Conservation (phyloP, 2,888 invertebrate species). For the Aphidoletes aphidimyza region DNA sequence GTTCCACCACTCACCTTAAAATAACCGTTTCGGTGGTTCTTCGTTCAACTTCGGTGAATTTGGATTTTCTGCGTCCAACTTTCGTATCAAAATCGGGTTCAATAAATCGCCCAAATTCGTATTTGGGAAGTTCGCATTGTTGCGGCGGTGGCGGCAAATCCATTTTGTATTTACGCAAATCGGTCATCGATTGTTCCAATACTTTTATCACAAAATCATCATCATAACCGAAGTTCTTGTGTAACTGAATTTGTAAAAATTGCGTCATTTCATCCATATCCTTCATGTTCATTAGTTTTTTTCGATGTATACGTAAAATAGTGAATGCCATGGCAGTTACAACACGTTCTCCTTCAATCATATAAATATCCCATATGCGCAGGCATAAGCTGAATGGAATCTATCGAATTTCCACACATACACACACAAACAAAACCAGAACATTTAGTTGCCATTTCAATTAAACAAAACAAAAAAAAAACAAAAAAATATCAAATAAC, state of each 20-base stretch:
- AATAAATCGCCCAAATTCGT: slow-evolving; percentile 82
- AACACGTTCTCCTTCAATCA: slow-evolving; percentile 90
- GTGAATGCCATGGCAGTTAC: slow-evolving; percentile 93
- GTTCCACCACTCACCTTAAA: slow-evolving; percentile 63
- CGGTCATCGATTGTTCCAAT: slow-evolving; percentile 83
- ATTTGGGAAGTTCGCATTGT: slow-evolving; percentile 79
- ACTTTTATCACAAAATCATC: slow-evolving; percentile 86
- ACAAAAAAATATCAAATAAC: slow-evolving; percentile 59
- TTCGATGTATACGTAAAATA: slow-evolving; percentile 88
- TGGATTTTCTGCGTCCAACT: slow-evolving; percentile 74
- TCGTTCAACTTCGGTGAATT: slow-evolving; percentile 79
- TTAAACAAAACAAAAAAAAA: background rate
- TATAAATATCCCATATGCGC: slow-evolving; percentile 94
- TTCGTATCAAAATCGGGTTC: slow-evolving; percentile 80
- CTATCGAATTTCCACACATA: slow-evolving; percentile 60
- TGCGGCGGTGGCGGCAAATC: slow-evolving; percentile 81
- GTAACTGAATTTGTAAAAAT: slow-evolving; percentile 79
- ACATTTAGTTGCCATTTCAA: background rate
- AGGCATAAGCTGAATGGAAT: slow-evolving; percentile 89
- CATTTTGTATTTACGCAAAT: slow-evolving; percentile 81
- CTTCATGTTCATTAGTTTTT: slow-evolving; percentile 76
- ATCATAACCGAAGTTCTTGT: slow-evolving; percentile 86
- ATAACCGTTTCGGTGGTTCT: slow-evolving; percentile 77
- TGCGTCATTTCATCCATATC: slow-evolving; percentile 85
- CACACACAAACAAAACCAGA: background rate